phyloP scores from a whole-genome alignment of 2,888 invertebrate genomes.

The Mactromeris polynyma region DNA sequence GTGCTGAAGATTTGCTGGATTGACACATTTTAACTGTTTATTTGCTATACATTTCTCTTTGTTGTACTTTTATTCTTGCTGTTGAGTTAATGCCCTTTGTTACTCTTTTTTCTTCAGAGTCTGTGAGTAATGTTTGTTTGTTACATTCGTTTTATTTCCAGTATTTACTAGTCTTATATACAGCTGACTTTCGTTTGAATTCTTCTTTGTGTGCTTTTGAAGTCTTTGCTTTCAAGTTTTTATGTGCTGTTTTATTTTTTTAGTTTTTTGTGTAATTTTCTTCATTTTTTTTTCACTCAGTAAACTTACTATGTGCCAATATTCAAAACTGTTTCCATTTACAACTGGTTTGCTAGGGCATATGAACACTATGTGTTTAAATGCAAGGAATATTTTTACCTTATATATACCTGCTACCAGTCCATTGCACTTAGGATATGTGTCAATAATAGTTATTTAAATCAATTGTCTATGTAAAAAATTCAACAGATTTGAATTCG shows the following conservation, averaged over 20 bases:
- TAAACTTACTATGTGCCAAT: slow-evolving; percentile 37
- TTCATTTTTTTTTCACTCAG: slow-evolving; percentile 17
- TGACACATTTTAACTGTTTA: slow-evolving; percentile 13
- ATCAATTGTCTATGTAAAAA: too few relatives aligned
- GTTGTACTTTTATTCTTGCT: slow-evolving; percentile 61
- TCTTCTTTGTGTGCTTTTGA: slow-evolving; percentile 53
- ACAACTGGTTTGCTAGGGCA: not conserved
- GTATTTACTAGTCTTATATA: slow-evolving; percentile 69
- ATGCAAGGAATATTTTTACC: not conserved
- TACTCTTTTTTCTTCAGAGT: slow-evolving; percentile 56
- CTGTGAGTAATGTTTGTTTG: slow-evolving; percentile 53
- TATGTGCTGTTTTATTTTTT: slow-evolving; percentile 42
- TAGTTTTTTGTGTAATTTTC: slow-evolving; percentile 7
- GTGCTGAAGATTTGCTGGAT: slow-evolving; percentile 36
- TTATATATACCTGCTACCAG: not conserved
- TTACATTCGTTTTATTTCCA: slow-evolving; percentile 62
- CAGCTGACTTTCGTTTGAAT: slow-evolving; percentile 54
- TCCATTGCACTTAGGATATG: too few relatives aligned
- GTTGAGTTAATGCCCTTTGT: slow-evolving; percentile 69
- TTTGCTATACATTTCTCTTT: slow-evolving; percentile 27
- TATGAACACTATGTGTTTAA: slow-evolving; percentile 1
- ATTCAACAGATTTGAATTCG: too few relatives aligned
- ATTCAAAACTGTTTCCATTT: not conserved
- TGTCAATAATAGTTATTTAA: too few relatives aligned
- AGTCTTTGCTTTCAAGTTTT: slow-evolving; percentile 33